Evolutionary conservation across 2,113 vertebrate species (phyloP).

Genomic region (Albula goreensis): DNA sequence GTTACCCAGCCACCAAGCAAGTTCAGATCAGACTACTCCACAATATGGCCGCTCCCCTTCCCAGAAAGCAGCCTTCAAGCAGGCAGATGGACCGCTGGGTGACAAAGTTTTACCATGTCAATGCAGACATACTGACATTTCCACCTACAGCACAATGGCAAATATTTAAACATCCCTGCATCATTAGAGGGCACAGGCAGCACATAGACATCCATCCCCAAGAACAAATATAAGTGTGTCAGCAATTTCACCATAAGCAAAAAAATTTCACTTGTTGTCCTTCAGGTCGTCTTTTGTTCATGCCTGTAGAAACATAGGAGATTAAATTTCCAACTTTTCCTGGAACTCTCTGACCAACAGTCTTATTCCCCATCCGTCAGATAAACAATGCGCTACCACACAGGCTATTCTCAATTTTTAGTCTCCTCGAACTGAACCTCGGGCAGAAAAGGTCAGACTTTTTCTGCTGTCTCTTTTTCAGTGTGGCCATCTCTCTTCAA

Average conservation of each 20-base stretch:
- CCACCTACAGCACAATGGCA: not conserved
- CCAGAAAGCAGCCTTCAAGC: not conserved
- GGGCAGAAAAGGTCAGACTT: constrained; percentile 37
- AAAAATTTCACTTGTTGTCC: not conserved
- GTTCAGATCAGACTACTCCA: not conserved
- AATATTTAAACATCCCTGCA: not conserved
- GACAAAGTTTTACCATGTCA: not conserved
- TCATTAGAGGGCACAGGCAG: not conserved
- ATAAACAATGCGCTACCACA: not conserved
- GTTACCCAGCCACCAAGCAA: not conserved
- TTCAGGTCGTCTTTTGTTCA: not conserved
- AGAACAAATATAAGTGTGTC: not conserved
- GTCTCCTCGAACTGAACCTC: not conserved
- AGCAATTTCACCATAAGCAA: not conserved
- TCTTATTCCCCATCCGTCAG: not conserved
- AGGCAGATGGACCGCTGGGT: not conserved
- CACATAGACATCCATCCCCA: not conserved
- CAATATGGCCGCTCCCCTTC: not conserved
- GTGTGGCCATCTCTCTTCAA: constrained; percentile 34
- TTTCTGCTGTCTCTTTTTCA: constrained; percentile 21
- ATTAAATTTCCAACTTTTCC: not conserved
- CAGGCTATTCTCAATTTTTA: not conserved
- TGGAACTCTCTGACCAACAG: not conserved
- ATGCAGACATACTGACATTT: not conserved
- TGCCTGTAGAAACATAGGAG: not conserved